A percentile compares a stretch with the other conserved stretches of the same genome.
Conservation (phyloP, 2,888 invertebrate species). For the Acronicta aceris region DNA sequence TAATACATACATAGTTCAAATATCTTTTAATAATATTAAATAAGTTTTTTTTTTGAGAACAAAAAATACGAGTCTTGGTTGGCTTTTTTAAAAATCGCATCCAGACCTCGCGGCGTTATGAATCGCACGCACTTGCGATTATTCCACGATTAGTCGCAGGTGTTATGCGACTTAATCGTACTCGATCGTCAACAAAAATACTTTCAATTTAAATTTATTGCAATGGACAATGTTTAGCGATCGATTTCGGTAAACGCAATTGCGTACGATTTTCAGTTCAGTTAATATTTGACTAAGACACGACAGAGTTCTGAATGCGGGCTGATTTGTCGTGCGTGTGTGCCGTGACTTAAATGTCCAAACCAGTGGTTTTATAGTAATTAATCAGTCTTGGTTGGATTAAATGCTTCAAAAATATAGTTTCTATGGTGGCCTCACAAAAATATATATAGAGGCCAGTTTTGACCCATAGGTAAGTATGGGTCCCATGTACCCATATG, state of each 20-base stretch:
- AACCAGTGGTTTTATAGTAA: constrained; percentile 37
- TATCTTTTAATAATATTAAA: constrained; percentile 52
- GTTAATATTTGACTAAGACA: constrained; percentile 8
- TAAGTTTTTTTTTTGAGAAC: constrained; percentile 51
- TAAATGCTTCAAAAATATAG: not conserved
- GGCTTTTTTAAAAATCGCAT: constrained; percentile 44
- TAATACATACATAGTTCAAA: constrained; percentile 64
- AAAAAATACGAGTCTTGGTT: constrained; percentile 49
- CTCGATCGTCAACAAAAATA: constrained; percentile 41
- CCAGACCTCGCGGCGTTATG: constrained; percentile 2
- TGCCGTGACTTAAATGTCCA: constrained; percentile 35
- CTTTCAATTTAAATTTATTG: constrained; percentile 46
- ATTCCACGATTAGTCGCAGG: constrained; percentile 16
- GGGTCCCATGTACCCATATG: no score
- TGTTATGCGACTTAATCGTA: constrained; percentile 7
- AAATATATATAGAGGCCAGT: no score
- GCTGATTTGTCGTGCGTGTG: constrained; percentile 35
- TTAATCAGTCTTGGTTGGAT: constrained; percentile 17
- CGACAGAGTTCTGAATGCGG: constrained; percentile 26
- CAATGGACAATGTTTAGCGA: constrained; percentile 36
- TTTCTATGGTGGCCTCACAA: not conserved
- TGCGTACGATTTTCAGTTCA: constrained; percentile 4
- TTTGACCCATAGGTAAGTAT: no score
- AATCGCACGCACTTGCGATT: constrained; percentile 8
- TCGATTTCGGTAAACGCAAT: constrained; percentile 4